These are phyloP conservation scores for Macrosiphum euphorbiae DNA, from an alignment of 2,888 invertebrate genomes.

Conservation along the genomic window DNA sequence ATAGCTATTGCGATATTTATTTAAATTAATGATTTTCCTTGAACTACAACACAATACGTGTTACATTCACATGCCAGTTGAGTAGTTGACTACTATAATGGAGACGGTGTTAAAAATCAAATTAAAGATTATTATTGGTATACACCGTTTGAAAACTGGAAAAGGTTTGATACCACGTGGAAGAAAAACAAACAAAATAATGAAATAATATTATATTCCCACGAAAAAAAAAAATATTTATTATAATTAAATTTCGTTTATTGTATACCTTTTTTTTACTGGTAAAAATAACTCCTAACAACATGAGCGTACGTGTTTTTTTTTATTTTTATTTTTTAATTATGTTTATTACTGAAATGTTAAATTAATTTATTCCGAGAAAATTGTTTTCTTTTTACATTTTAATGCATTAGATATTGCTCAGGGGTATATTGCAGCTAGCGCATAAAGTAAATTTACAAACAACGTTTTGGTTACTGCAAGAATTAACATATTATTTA, in stretches of 20 bases:
- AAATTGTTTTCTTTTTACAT: not conserved
- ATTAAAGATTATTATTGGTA: not conserved
- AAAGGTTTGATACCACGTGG: not conserved
- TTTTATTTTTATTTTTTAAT: not conserved
- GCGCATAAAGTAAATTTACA: not conserved
- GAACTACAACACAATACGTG: not conserved
- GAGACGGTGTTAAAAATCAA: not conserved
- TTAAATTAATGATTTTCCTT: not conserved
- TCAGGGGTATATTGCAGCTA: not conserved
- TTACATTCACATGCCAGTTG: not conserved
- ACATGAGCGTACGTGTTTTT: not conserved
- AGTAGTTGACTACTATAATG: not conserved
- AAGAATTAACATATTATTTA: not conserved
- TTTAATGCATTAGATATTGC: slow-evolving; percentile 6
- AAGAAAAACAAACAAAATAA: not conserved
- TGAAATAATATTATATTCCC: not conserved
- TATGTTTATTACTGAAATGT: not conserved
- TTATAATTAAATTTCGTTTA: not conserved
- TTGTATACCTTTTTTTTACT: not conserved
- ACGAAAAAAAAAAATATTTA: not conserved
- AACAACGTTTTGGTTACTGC: not conserved
- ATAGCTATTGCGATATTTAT: not conserved
- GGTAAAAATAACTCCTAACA: not conserved
- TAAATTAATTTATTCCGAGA: not conserved
- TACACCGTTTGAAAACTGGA: not conserved